These are phyloP conservation scores for Neotoma lepida DNA, from an alignment of 2,113 vertebrate species.

Conservation along the genomic window DNA sequence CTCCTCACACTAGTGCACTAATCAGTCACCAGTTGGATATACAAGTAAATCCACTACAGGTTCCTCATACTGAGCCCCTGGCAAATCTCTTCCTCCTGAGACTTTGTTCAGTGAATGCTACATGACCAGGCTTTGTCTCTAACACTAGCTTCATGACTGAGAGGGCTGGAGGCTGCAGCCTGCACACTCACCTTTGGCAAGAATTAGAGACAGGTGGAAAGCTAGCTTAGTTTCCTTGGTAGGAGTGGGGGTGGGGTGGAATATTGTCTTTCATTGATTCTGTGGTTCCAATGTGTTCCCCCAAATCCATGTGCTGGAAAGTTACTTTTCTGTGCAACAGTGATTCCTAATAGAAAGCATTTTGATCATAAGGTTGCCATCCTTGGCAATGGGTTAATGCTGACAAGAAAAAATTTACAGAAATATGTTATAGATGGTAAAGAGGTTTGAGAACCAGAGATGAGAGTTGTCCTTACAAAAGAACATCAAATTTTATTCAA, in stretches of 20 bases:
- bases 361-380: background rate
- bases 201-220: background rate
- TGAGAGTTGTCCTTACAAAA: background rate
- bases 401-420: background rate
- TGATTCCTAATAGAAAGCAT: background rate
- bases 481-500: background rate
- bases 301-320: background rate
- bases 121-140: background rate
- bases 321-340: background rate
- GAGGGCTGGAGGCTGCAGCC: accelerated
- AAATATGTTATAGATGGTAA: background rate
- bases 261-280: background rate
- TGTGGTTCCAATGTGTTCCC: background rate
- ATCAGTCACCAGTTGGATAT: background rate
- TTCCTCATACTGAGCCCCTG: too few species aligned
- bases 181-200: background rate
- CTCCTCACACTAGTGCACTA: background rate
- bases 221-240: background rate
- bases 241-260: accelerated
- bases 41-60: background rate
- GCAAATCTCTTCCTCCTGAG: background rate
- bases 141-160: background rate
- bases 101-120: background rate
- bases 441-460: background rate
- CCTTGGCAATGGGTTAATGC: background rate